These are phyloP conservation scores for Brachymystax lenok DNA, from an alignment of 2,797 vertebrate genomes.

Conservation along the genomic window DNA sequence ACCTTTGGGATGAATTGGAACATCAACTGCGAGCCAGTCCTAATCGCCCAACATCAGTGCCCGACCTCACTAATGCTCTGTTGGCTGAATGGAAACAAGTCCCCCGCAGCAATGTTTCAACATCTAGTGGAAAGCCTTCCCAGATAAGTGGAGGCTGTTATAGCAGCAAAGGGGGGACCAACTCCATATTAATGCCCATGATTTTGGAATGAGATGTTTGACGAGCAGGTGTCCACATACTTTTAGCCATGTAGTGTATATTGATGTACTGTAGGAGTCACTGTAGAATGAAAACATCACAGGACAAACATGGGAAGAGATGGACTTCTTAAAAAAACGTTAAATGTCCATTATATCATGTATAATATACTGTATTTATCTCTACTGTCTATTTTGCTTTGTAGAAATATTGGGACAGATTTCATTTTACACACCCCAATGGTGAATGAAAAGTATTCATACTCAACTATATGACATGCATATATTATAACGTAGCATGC, in stretches of 20 bases:
- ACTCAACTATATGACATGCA: conserved; percentile 18
- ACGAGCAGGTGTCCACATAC: too few species aligned
- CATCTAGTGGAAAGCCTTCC: too few species aligned
- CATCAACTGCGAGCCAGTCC: too few species aligned
- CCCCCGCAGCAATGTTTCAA: too few species aligned
- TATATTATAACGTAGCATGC: conserved; percentile 13
- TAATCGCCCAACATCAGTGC: too few species aligned
- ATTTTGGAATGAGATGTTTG: too few species aligned
- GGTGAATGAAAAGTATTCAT: conserved; percentile 12
- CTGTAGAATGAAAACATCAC: background rate
- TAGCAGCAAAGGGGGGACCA: too few species aligned
- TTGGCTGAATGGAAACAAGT: too few species aligned
- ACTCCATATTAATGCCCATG: too few species aligned
- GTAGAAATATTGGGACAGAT: conserved; percentile 35
- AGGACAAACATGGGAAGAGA: conserved; percentile 8
- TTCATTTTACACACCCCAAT: conserved; percentile 25
- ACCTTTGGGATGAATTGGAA: too few species aligned
- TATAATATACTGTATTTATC: conserved; percentile 31
- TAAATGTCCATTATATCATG: conserved; percentile 21
- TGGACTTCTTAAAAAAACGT: conserved; percentile 11
- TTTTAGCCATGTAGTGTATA: background rate
- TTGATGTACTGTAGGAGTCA: conserved; percentile 18
- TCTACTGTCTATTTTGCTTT: conserved; percentile 41
- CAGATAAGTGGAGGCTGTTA: too few species aligned
- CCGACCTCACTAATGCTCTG: too few species aligned